These are phyloP conservation scores for Anarrhichthys ocellatus DNA, from an alignment of 2,113 vertebrate species.

Conservation along the genomic window DNA sequence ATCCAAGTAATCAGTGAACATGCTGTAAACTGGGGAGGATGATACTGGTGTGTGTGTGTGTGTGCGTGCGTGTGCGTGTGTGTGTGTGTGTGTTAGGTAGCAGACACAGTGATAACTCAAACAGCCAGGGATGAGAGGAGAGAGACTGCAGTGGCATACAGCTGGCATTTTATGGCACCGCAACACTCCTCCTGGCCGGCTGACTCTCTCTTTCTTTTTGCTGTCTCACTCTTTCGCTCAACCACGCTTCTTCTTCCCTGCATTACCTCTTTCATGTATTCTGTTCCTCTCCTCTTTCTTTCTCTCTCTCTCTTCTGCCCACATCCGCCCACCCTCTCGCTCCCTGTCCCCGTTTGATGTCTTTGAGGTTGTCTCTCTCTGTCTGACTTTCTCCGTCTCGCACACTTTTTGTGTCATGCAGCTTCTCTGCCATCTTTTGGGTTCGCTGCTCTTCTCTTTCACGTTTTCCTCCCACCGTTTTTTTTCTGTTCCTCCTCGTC, in stretches of 20 bases:
- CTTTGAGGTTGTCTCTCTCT: not conserved
- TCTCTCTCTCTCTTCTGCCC: not conserved
- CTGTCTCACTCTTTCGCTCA: conserved; percentile 39
- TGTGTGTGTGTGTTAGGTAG: conserved; percentile 35
- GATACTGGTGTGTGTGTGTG: conserved; percentile 21
- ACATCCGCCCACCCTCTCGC: not conserved
- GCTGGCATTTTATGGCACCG: conserved; percentile 74
- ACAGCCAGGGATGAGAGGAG: conserved; percentile 56
- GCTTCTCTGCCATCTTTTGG: conserved; percentile 23
- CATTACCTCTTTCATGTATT: conserved; percentile 22
- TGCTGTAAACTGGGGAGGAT: conserved; percentile 55
- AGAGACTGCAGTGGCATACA: conserved; percentile 71
- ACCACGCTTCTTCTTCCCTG: conserved; percentile 12
- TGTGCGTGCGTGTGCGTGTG: conserved; percentile 20
- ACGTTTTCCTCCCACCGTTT: conserved; percentile 13
- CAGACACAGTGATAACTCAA: conserved; percentile 68
- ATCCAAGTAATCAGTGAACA: conserved; percentile 74
- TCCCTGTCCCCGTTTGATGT: not conserved
- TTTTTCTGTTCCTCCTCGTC: conserved; percentile 9
- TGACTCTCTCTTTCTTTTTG: conserved; percentile 7
- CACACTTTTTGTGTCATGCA: not conserved
- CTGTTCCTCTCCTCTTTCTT: not conserved
- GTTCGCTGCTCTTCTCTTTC: conserved; percentile 20
- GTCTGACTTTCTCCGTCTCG: conserved; percentile 12
- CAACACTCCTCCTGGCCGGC: conserved; percentile 39